Conservation (phyloP, 2,113 vertebrate genomes). For the Pachyramphus minor region DNA sequence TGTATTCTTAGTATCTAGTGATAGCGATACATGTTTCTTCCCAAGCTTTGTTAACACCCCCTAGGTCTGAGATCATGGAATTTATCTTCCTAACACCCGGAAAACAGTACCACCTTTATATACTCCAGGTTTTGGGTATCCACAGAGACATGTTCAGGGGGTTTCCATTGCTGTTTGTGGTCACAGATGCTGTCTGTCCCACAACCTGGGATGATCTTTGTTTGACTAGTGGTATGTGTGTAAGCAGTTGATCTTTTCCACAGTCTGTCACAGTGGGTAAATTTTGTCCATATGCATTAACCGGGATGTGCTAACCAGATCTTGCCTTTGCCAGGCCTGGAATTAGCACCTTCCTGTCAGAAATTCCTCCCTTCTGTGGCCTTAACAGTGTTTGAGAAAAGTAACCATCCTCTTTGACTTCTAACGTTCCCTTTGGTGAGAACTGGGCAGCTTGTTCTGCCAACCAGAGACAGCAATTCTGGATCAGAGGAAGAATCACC, state of each 20-base stretch:
- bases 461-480: neutral
- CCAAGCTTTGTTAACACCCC: neutral
- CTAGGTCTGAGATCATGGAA: neutral
- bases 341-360: neutral
- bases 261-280: neutral
- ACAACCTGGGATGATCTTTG: neutral
- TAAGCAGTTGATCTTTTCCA: neutral
- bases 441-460: neutral
- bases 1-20: neutral
- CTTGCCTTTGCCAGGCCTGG: neutral
- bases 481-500: neutral
- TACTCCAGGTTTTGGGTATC: neutral
- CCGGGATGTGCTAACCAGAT: neutral
- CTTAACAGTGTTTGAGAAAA: neutral
- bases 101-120: neutral
- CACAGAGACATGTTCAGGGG: neutral
- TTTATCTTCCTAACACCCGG: neutral
- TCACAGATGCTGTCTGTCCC: neutral
- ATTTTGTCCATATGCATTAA: neutral
- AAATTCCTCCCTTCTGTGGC: neutral
- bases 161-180: neutral
- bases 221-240: neutral
- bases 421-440: neutral
- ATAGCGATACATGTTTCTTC: neutral
- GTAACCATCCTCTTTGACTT: neutral